phyloP scores from a whole-genome alignment of 2,888 invertebrate genomes.

The Andrena fulva region DNA sequence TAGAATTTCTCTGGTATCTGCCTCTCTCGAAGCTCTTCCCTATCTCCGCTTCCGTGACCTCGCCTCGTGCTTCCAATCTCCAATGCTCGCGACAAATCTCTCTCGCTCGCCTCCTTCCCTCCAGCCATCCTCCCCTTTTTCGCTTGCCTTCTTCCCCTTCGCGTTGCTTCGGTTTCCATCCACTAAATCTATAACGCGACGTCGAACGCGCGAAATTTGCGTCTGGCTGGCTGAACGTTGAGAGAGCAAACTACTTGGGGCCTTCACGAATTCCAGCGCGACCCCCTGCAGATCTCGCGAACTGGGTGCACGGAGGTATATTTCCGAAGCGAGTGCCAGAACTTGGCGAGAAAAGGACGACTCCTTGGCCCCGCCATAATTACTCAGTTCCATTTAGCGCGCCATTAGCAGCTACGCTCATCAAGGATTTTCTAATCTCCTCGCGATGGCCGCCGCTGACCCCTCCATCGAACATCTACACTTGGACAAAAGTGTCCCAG shows the following conservation, averaged over 20 bases:
- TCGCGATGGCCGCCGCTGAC: constrained; percentile 12
- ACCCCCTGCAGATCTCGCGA: not conserved
- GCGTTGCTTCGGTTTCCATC: not conserved
- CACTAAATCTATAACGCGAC: constrained; percentile 31
- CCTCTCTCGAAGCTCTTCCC: constrained; percentile 43
- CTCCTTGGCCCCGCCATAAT: not conserved
- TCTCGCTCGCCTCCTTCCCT: not conserved
- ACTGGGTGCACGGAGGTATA: not conserved
- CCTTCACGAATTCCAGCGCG: not conserved
- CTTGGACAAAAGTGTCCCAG: constrained; percentile 44
- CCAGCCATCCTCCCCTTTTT: not conserved
- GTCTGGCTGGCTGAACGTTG: not conserved
- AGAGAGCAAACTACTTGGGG: not conserved
- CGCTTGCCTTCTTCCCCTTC: not conserved
- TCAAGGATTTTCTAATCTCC: constrained; percentile 56
- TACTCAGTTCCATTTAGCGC: constrained; percentile 36
- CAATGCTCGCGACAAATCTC: constrained; percentile 64
- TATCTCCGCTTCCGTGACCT: constrained; percentile 67
- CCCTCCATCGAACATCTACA: constrained; percentile 44
- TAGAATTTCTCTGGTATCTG: constrained; percentile 69
- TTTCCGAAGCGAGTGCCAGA: not conserved
- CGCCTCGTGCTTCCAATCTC: constrained; percentile 66
- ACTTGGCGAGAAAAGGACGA: not conserved
- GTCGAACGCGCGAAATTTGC: not conserved
- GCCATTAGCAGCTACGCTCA: constrained; percentile 43